phyloP scores from a whole-genome alignment of 2,888 invertebrate species.

The Drosophila quinaria region DNA sequence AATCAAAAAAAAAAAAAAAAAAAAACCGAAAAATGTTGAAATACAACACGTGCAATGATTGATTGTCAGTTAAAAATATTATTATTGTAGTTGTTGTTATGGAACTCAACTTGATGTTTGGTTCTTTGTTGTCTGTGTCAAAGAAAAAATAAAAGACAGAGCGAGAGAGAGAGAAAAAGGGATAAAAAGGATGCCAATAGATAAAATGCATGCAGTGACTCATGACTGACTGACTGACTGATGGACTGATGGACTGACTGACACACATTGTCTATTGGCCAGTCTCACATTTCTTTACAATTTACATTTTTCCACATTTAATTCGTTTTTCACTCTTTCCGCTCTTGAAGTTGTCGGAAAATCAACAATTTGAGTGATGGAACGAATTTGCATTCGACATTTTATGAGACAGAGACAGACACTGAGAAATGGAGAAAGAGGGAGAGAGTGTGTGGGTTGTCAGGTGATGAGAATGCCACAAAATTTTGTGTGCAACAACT shows the following conservation, averaged over 20 bases:
- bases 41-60: constrained; percentile 73
- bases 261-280: constrained; percentile 70
- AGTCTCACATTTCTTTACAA: constrained; percentile 55
- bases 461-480: constrained; percentile 21
- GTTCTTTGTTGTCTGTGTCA: constrained; percentile 53
- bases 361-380: constrained; percentile 74
- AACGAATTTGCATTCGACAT: constrained; percentile 79
- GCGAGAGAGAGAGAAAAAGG: not conserved
- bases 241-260: constrained; percentile 50
- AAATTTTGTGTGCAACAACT: constrained; percentile 23
- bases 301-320: constrained; percentile 60
- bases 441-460: not conserved
- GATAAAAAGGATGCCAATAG: constrained; percentile 54
- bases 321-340: constrained; percentile 48
- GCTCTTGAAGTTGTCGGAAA: constrained; percentile 55
- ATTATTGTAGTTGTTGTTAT: constrained; percentile 22
- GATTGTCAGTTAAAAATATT: constrained; percentile 65
- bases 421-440: not conserved
- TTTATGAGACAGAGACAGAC: constrained; percentile 19
- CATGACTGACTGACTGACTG: constrained; percentile 48
- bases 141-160: constrained; percentile 12
- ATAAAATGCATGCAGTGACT: constrained; percentile 35
- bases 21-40: constrained; percentile 11
- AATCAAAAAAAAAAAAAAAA: constrained; percentile 52
- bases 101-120: constrained; percentile 33